Conservation (phyloP, 2,113 vertebrate genomes). For the Gavia stellata region DNA sequence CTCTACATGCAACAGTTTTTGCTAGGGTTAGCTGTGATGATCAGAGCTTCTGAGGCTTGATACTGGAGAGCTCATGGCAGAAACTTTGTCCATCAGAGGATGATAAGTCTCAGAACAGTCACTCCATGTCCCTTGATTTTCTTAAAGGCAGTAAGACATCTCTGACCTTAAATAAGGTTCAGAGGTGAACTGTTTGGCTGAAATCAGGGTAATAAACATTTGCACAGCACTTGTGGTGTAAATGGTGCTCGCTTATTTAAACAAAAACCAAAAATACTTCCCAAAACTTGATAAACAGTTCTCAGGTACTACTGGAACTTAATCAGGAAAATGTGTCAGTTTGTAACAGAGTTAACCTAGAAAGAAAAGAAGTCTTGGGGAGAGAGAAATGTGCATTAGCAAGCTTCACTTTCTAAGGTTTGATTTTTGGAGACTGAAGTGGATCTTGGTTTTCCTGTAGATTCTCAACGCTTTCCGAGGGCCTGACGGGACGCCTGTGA, state of each 20-base stretch:
- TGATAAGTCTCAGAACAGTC: not conserved
- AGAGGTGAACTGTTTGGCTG: not conserved
- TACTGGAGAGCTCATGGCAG: not conserved
- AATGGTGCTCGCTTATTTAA: not conserved
- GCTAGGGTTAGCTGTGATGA: not conserved
- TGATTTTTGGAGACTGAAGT: not conserved
- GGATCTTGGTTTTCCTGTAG: constrained; percentile 41
- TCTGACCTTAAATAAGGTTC: not conserved
- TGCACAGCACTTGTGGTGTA: not conserved
- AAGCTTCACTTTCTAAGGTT: not conserved
- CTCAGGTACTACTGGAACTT: not conserved
- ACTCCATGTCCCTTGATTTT: not conserved
- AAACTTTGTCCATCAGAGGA: not conserved
- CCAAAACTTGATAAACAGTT: not conserved
- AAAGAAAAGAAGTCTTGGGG: not conserved
- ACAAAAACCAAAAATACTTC: not conserved
- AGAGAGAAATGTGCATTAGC: not conserved
- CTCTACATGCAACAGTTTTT: not conserved
- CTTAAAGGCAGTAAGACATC: not conserved
- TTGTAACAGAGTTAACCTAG: not conserved
- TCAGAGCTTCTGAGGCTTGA: not conserved
- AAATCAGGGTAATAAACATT: not conserved
- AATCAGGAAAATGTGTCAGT: not conserved
- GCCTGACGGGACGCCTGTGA: constrained; percentile 68
- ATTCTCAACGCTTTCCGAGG: constrained; percentile 74